Base-by-base conservation (phyloP, 2,888 invertebrate genomes). In the Apocheima hispidaria region DNA sequence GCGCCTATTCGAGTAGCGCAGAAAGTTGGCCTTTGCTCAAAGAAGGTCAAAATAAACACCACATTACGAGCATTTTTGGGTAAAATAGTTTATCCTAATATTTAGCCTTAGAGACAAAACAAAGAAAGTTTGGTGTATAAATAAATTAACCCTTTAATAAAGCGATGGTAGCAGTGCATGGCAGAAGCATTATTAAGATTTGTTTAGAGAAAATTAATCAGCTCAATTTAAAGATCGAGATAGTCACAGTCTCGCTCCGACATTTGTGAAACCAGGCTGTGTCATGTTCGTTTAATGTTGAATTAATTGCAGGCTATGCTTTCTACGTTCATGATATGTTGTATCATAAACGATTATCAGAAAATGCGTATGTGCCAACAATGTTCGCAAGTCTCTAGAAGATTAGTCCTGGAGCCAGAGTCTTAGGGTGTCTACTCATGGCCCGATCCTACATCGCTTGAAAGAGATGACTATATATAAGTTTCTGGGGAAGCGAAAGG, bases 281-380 rank as follows among this genome's bases (percentile, higher is more conserved):
- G 66, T 79, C 78, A 74, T 75, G 78, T 75, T 73, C 67, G 72
- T 63, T 75, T 73, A 75, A 81, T 77, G 77, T 71, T 72, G 73
- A 80, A 84, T 81, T 84, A 84, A 85, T 82, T 82, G 79, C 76
- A 71, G 57, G 73, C 72, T 73, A 84, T 82, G 87, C 87, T 87
- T 84, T 87, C 87, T 86, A 71, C 49, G 40, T 51, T 62, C 73
- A 52, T 50, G 55, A 66, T 55, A 59, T 55, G 14, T n/a, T 35
- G 23, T 40, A 40, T 51, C 60, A 40, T 51, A 48, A 52, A 41
- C 48, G 21, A n/a, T n/a, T n/a, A n/a, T n/a, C n/a, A 55, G 44
- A 53, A 38, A 41, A 33, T 21, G 23, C 40, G 46, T 23, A 21
- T 10, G 21, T 9, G 9, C 6, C 2, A 18, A 46, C 30, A 46